These are phyloP conservation scores for Prunella strophiata DNA, from an alignment of 2,797 vertebrate species.

Conservation along the genomic window DNA sequence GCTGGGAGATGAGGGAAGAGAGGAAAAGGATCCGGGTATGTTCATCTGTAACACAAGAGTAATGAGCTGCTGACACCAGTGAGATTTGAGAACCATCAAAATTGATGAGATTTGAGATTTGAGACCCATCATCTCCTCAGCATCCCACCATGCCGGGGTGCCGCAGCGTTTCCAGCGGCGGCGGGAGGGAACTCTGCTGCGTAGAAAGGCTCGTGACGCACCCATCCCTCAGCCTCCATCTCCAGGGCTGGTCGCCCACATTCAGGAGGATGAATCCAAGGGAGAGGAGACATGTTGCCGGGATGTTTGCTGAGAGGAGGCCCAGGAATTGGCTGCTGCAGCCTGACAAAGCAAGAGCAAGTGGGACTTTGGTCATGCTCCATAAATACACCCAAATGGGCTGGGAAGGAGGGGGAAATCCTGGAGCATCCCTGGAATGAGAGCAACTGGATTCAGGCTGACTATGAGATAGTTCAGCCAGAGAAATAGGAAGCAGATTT, in stretches of 20 bases:
- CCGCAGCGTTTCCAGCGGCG: neutral
- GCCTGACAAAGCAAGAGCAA: neutral
- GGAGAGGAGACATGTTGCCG: neutral
- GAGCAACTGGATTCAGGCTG: neutral
- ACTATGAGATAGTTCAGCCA: neutral
- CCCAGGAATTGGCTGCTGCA: constrained; percentile 9
- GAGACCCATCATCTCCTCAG: neutral
- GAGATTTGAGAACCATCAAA: neutral
- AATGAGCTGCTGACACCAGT: neutral
- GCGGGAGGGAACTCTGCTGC: neutral
- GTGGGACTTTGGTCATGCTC: neutral
- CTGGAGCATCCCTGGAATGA: neutral
- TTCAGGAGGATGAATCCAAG: neutral
- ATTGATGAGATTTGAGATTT: rapidly evolving
- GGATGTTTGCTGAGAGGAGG: neutral
- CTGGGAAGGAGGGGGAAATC: neutral
- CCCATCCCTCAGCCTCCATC: neutral
- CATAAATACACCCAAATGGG: neutral
- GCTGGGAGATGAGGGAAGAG: neutral
- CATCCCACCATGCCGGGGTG: neutral
- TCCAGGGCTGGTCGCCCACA: constrained; percentile 22
- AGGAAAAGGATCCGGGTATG: neutral
- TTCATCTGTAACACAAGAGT: neutral
- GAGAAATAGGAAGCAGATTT: neutral
- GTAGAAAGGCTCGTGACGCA: neutral